Conservation (phyloP, 2,113 vertebrate genomes). For the Narcine bancroftii region DNA sequence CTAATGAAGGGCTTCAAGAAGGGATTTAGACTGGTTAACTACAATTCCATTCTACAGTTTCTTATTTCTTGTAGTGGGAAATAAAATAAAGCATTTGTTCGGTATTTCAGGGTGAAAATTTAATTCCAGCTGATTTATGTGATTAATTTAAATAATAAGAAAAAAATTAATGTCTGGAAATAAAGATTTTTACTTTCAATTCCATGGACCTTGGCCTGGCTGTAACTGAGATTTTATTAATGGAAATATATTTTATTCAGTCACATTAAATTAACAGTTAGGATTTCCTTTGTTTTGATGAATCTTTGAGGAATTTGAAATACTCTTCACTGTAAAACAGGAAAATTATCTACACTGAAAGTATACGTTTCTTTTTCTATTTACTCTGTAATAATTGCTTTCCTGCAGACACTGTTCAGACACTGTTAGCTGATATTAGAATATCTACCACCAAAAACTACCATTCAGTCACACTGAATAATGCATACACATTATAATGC, state of each 20-base stretch:
- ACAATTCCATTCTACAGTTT: background rate
- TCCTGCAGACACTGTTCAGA: background rate
- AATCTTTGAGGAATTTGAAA: background rate
- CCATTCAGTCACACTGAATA: slow-evolving; percentile 18
- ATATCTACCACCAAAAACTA: background rate
- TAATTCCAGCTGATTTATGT: background rate
- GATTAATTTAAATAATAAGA: background rate
- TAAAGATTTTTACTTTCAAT: background rate
- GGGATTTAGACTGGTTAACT: background rate
- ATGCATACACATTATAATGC: slow-evolving; percentile 14
- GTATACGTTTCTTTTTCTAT: background rate
- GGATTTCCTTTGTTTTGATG: background rate
- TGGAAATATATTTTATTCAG: background rate
- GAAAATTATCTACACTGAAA: background rate
- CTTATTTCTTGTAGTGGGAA: background rate
- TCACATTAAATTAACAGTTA: background rate
- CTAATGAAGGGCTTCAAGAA: background rate
- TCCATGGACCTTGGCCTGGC: background rate
- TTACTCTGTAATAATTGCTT: background rate
- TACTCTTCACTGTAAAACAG: background rate
- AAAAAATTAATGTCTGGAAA: slow-evolving; percentile 1
- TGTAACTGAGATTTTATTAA: background rate
- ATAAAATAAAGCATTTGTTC: background rate
- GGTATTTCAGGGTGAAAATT: background rate
- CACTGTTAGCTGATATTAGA: slow-evolving; percentile 15